Evolutionary conservation across 2,113 vertebrate species (phyloP).

Genomic region (Muntiacus reevesi): DNA sequence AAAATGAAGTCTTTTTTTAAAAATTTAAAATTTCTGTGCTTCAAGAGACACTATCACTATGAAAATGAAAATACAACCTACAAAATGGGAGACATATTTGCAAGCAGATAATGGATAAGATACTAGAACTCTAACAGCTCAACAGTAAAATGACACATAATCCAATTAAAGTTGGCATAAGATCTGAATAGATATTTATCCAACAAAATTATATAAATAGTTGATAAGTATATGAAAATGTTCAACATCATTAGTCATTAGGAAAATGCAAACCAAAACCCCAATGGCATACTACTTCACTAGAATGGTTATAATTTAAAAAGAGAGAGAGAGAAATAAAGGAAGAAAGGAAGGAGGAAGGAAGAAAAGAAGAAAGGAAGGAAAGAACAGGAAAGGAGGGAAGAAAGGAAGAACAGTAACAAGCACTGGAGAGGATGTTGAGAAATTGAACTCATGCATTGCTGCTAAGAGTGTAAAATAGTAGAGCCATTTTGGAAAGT

Average conservation of each 20-base stretch:
- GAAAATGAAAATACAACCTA: not conserved
- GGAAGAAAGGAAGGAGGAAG: not conserved
- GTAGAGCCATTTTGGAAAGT: not conserved
- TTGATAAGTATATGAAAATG: not conserved
- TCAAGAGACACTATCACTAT: not conserved
- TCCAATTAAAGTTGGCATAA: not conserved
- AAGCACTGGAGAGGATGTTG: not conserved
- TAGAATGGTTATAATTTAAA: not conserved
- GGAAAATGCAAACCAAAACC: not conserved
- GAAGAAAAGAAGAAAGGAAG: not conserved
- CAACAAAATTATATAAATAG: not conserved
- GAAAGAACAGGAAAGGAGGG: too few relatives aligned
- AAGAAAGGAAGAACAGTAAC: not conserved
- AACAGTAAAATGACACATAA: conserved; percentile 19
- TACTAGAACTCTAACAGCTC: not conserved
- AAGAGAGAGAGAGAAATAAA: not conserved
- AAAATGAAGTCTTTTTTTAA: not conserved
- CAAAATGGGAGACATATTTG: not conserved
- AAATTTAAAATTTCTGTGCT: not conserved
- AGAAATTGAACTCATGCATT: not conserved
- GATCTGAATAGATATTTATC: not conserved
- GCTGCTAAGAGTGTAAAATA: not conserved
- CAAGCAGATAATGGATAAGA: not conserved
- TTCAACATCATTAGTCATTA: not conserved
- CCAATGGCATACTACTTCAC: not conserved